These are phyloP conservation scores for Caiman crocodilus DNA, from an alignment of 2,797 vertebrate species.

Conservation along the genomic window DNA sequence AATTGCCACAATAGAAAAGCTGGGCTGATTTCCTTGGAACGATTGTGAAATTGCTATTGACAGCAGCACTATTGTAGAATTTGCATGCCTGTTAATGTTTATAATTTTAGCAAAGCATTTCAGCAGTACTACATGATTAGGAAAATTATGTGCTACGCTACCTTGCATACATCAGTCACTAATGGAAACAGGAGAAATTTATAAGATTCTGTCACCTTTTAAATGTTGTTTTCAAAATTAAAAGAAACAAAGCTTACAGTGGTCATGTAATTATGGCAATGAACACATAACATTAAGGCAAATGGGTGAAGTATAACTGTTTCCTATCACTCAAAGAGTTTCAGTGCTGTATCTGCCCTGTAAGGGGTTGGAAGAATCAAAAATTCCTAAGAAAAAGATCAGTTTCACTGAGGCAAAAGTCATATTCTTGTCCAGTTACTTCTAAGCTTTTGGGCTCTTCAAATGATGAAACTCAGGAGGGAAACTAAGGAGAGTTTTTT, in stretches of 20 bases:
- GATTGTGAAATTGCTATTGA: neutral
- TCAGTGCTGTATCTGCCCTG: neutral
- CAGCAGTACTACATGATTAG: slow-evolving; percentile 17
- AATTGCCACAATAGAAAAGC: neutral
- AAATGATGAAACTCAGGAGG: neutral
- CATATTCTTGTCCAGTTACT: neutral
- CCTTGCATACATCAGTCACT: slow-evolving; percentile 10
- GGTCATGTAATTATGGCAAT: neutral
- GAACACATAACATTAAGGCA: neutral
- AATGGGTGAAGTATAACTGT: neutral
- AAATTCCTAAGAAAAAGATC: neutral
- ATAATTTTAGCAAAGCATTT: slow-evolving; percentile 42
- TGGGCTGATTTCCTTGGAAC: neutral
- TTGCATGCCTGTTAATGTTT: slow-evolving; percentile 22
- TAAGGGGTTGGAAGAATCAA: neutral
- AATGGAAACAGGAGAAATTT: neutral
- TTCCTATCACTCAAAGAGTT: neutral
- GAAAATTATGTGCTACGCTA: slow-evolving; percentile 17
- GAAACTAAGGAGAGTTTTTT: neutral
- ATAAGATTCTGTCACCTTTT: neutral
- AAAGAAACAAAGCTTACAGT: neutral
- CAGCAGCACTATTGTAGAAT: slow-evolving; percentile 6
- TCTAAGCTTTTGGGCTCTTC: neutral
- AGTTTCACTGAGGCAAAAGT: no score
- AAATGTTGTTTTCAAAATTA: neutral